Conservation (phyloP, 2,888 invertebrate genomes). For the Trissolcus brochymenae region DNA sequence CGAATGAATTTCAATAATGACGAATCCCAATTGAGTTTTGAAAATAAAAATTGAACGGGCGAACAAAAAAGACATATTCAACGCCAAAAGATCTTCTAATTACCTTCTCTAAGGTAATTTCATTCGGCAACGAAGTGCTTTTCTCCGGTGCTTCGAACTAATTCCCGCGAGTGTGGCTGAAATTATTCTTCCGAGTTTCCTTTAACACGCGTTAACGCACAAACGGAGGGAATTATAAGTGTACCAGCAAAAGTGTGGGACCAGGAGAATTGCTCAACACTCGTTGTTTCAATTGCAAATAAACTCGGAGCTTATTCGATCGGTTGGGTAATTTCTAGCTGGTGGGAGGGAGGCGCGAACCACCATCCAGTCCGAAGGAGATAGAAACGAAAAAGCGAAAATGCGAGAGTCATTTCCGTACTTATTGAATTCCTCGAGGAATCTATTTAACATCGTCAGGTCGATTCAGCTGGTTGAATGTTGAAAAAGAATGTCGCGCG, state of each 20-base stretch:
- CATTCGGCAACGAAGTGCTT: not conserved
- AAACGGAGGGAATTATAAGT: conserved; percentile 6
- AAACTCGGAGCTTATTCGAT: conserved; percentile 33
- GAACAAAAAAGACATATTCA: conserved; percentile 4
- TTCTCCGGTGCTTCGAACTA: conserved; percentile 19
- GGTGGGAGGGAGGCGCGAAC: conserved; percentile 12
- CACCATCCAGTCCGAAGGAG: conserved; percentile 19
- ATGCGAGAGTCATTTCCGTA: conserved; percentile 48
- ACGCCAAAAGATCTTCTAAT: conserved; percentile 24
- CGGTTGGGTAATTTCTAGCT: conserved; percentile 44
- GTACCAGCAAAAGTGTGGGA: conserved; percentile 4
- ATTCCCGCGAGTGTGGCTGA: conserved; percentile 22
- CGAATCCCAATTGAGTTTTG: not conserved
- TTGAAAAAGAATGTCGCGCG: conserved; percentile 35
- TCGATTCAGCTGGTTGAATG: conserved; percentile 54
- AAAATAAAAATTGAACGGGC: conserved; percentile 1
- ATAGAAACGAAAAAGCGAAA: conserved; percentile 37
- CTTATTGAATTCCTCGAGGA: conserved; percentile 62
- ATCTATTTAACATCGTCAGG: conserved; percentile 64
- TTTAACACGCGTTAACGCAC: conserved; percentile 40
- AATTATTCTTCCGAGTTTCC: conserved; percentile 33
- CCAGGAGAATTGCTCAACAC: not conserved
- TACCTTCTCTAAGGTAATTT: conserved; percentile 38
- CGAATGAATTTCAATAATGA: not conserved
- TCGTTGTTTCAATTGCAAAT: conserved; percentile 11